Percentiles rank a stretch among this genome's conserved stretches.
Evolutionary conservation across 2,888 invertebrate species (phyloP).

Genomic region (Meloe dianella): DNA sequence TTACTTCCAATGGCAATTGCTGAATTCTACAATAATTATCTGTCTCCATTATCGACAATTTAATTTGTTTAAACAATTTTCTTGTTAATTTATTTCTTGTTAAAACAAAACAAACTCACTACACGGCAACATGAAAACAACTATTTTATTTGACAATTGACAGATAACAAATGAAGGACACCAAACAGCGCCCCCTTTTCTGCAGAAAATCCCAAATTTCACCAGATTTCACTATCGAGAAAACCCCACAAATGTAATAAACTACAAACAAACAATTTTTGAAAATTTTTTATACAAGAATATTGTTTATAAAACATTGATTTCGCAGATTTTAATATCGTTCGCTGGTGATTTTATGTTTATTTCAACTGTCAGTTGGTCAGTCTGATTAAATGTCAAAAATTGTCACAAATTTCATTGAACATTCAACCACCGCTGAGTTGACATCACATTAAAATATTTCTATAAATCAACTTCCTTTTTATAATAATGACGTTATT

Average conservation of each 20-base stretch:
- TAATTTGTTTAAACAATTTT: neutral
- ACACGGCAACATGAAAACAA: too few relatives aligned
- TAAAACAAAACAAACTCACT: neutral
- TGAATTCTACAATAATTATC: conserved; percentile 43
- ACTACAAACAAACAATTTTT: too few relatives aligned
- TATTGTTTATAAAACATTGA: too few relatives aligned
- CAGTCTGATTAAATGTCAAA: neutral
- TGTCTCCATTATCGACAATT: neutral
- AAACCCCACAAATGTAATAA: too few relatives aligned
- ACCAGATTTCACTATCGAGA: too few relatives aligned
- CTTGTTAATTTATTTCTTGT: neutral
- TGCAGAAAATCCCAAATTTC: neutral
- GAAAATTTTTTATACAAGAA: too few relatives aligned
- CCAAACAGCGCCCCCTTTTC: neutral
- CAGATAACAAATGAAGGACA: neutral
- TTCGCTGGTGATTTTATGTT: neutral
- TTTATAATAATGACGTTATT: neutral
- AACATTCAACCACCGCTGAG: neutral
- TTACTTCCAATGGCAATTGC: conserved; percentile 51
- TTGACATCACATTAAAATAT: neutral
- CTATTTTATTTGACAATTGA: neutral
- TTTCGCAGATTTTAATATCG: too few relatives aligned
- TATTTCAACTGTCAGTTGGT: neutral
- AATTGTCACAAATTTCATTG: neutral
- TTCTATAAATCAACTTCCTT: neutral